Evolutionary conservation across 2,113 vertebrate species (phyloP), one percentile per base, ranked within the genome.

Genomic region (Syngnathus floridae): DNA sequence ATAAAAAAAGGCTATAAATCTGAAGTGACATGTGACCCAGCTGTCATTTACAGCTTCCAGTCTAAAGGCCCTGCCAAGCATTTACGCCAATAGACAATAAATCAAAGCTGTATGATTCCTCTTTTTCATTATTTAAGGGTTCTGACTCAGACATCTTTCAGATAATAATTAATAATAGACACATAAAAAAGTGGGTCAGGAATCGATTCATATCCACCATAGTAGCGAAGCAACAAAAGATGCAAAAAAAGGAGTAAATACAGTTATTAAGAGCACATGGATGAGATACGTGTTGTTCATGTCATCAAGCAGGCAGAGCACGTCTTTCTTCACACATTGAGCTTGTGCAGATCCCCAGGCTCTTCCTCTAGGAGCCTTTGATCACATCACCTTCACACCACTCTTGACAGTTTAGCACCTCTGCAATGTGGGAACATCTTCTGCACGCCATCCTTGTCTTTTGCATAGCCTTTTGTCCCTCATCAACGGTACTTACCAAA

Each of bases 371-470:
- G 63, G 71, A 80, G 74, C 55, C 82, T 88, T 84, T 88, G 85
- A 88, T 86, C 81, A 69, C 70, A 84, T 82, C 80, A 80, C 75
- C 78, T 79, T 84, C 82, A 79, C 79, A 79, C 77, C 57, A 64
- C 72, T 78, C 76, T 74, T 84, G 82, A 86, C 85, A 84, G 86
- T 83, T 87, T 88, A 88, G 77, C 86, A 86, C 82, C 77, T 84
- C 74, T 5, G 76, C 75, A 77, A 62, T 76, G 79, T 68, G 80
- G 80, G 79, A 85, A 71, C 59, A 69, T 76, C 66, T 6, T 17
- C 76, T 76, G 83, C 72, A 73, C 59, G 0, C 45, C 71, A 81
- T 83, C 84, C 75, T 81, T 79, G 69, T 82, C 66, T 65, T 67
- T 73, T 71, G 61, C 63, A 37, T 22, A 61, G 56, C 10, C 51